Evolutionary conservation across 2,113 vertebrate species (phyloP).

Genomic region (Seriola dumerili): DNA sequence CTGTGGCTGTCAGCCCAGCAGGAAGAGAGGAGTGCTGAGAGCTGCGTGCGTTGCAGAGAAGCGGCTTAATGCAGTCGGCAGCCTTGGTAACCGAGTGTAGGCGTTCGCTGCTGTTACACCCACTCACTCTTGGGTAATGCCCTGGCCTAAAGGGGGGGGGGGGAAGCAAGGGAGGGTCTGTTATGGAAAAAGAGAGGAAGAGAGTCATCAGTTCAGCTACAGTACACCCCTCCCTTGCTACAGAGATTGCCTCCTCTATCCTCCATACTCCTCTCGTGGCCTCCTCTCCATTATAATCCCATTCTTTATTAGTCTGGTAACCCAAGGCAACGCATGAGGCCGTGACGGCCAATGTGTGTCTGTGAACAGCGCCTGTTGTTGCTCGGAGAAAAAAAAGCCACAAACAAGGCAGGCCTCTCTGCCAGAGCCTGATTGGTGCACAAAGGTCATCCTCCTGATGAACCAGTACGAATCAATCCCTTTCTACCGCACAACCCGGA

Average conservation of each 20-base stretch:
- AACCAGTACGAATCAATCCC: constrained; percentile 36
- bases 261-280: constrained; percentile 36
- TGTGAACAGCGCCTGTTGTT: constrained; percentile 55
- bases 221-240: constrained; percentile 15
- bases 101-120: constrained; percentile 69
- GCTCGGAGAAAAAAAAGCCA: constrained; percentile 25
- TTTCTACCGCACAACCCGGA: constrained; percentile 3
- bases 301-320: constrained; percentile 78
- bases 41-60: constrained; percentile 46
- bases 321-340: constrained; percentile 78
- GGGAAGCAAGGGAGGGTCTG: not conserved
- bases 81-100: constrained; percentile 76
- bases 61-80: constrained; percentile 63
- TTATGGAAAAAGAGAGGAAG: constrained; percentile 7
- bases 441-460: constrained; percentile 57
- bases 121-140: constrained; percentile 58
- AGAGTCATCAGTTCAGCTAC: constrained; percentile 42
- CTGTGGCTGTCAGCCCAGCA: constrained; percentile 20
- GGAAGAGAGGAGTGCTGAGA: constrained; percentile 49
- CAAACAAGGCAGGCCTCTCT: constrained; percentile 53
- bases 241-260: constrained; percentile 1
- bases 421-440: constrained; percentile 53
- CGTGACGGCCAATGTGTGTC: constrained; percentile 62
- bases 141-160: not conserved
- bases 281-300: constrained; percentile 72